Conservation (phyloP, 2,113 vertebrate species). For the Leucopsar rothschildi region DNA sequence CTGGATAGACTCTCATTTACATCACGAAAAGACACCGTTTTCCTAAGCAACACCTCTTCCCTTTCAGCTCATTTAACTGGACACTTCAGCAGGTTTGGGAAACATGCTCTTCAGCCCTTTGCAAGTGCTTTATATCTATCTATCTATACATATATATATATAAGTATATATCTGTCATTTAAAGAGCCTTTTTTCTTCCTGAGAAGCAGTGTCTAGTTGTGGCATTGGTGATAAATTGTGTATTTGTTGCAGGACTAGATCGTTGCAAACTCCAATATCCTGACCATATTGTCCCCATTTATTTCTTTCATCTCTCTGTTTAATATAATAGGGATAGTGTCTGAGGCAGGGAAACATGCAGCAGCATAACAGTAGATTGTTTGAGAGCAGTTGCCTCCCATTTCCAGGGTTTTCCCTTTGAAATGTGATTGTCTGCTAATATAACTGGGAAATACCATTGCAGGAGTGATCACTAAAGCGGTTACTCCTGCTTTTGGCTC, state of each 20-base stretch:
- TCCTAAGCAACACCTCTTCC: background rate
- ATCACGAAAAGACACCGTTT: background rate
- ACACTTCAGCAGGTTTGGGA: background rate
- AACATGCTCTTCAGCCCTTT: background rate
- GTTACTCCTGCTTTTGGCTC: background rate
- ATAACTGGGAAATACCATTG: background rate
- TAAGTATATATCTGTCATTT: background rate
- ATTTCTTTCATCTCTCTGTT: conserved; percentile 40
- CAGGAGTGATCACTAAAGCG: background rate
- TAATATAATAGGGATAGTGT: background rate
- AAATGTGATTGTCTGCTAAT: conserved; percentile 34
- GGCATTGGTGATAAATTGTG: background rate
- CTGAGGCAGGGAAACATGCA: conserved; percentile 16
- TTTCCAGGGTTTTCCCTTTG: conserved; percentile 27
- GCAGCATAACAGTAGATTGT: background rate
- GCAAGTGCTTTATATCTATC: background rate
- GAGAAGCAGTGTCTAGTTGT: background rate
- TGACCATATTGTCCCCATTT: conserved; percentile 18
- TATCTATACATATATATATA: too few relatives aligned
- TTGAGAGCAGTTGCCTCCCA: conserved; percentile 11
- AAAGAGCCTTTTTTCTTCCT: background rate
- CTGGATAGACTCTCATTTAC: background rate
- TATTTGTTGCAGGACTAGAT: background rate
- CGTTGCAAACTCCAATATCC: background rate
- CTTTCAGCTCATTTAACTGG: background rate